Evolutionary conservation across 2,797 vertebrate species (phyloP).

Genomic region (Sebastes nivosus): DNA sequence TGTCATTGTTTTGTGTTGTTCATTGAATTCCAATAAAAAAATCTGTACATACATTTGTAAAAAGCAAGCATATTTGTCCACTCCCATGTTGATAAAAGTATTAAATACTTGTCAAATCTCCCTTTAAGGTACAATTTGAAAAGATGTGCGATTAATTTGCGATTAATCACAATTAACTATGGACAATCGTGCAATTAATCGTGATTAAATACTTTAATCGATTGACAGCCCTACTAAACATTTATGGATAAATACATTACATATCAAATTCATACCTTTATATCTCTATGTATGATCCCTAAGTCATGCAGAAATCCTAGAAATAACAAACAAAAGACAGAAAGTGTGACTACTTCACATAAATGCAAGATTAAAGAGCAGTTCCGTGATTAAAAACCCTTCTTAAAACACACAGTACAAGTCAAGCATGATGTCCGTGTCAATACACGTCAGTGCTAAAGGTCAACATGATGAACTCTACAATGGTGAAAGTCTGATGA

Average conservation of each 20-base stretch:
- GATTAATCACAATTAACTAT: fast-evolving
- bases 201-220: too few species aligned
- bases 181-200: fast-evolving
- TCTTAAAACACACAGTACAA: neutral
- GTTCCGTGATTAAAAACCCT: neutral
- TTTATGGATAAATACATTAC: neutral
- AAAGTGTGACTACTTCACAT: neutral
- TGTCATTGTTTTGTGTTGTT: too few species aligned
- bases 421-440: neutral
- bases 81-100: too few species aligned
- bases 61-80: too few species aligned
- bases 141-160: too few species aligned
- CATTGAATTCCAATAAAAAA: too few species aligned
- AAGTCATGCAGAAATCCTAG: constrained; percentile 91
- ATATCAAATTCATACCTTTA: constrained; percentile 84
- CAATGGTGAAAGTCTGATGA: neutral
- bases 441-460: neutral
- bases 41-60: fast-evolving
- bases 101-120: too few species aligned
- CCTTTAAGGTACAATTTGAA: too few species aligned
- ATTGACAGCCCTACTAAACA: fast-evolving
- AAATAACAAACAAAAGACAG: constrained; percentile 6
- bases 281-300: constrained; percentile 90
- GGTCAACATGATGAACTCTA: neutral
- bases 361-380: neutral